Evolutionary conservation across 2,797 vertebrate genomes (phyloP), one percentile per base, ranked within the genome.

Genomic region (Neomorphus geoffroyi): DNA sequence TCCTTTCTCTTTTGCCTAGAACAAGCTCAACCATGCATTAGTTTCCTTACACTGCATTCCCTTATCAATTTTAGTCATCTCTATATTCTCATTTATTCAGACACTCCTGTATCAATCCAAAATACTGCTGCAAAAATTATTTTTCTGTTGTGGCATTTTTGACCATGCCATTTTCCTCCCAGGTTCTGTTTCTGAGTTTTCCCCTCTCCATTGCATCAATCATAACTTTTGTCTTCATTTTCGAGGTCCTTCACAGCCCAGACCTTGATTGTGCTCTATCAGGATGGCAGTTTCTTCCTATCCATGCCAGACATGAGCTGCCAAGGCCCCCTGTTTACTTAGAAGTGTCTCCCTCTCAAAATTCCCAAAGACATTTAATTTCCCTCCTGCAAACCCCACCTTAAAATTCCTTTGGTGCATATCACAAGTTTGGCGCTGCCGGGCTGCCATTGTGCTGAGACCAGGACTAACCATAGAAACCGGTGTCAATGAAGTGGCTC

Each of bases 401-500:
- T 78, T 54, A 19, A 80, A 57, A 22, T 32, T 61, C 28, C 54
- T 58, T 30, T 43, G 45, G 19, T 83, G 19, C 9, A 2, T 46
- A 9, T 11, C 9, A 61, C 22, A 69, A 61, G 32, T 16, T 61
- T 9, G 1, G 57, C 0, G 0, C 5, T 64, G 33, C 28, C 21
- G 30, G 43, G 24, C 39, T 75, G 80, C 39, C 33, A n/a, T 26
- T 86, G n/a, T 48, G 48, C 58, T 69, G 56, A 51, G 32, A 64
- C 11, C 32, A 50, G 39, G 32, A 73, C 30, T 2, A 10, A 43
- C 41, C 6, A 4, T 37, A 61, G 71, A 51, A 50, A 16, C 6
- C 0, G 0, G 12, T 32, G 19, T 24, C 0, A 0, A 46, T 39
- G 35, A 16, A 8, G 46, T 75, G 79, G 18, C 80, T 91, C 66